These are phyloP conservation scores for Drosophila ananassae DNA, from an alignment of 1,140 invertebrate species.

Conservation along the genomic window DNA sequence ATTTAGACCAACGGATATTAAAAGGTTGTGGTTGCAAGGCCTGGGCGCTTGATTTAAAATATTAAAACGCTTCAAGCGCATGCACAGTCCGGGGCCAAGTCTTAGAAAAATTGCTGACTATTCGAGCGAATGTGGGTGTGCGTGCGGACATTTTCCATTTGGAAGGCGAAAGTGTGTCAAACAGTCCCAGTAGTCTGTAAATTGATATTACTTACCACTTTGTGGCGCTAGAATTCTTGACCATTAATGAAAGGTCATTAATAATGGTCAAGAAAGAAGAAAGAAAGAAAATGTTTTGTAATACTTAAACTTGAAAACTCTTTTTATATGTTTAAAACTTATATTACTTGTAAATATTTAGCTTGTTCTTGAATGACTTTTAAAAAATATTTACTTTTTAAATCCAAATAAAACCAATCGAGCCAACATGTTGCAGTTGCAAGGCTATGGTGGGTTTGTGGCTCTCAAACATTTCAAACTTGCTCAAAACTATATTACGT, in stretches of 20 bases:
- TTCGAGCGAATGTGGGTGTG: conserved; percentile 29
- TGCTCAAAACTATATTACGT: background rate
- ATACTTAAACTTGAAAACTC: no score
- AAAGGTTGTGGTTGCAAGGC: conserved; percentile 2
- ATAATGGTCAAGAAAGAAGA: no score
- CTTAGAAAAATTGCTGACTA: conserved; percentile 17
- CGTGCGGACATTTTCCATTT: conserved; percentile 30
- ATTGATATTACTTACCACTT: conserved; percentile 22
- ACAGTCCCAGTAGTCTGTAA: conserved; percentile 25
- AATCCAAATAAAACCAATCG: background rate
- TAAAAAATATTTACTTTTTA: background rate
- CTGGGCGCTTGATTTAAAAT: conserved; percentile 28
- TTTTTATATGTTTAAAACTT: background rate
- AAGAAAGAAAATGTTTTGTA: no score
- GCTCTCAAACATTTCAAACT: background rate
- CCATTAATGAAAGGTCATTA: background rate
- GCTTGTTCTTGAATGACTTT: no score
- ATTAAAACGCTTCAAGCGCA: conserved; percentile 29
- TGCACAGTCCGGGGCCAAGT: conserved; percentile 1
- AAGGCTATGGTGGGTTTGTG: background rate
- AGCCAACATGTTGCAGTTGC: background rate
- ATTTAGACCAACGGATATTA: conserved; percentile 5
- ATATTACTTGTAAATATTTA: no score
- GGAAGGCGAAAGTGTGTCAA: conserved; percentile 31
- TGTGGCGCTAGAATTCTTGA: background rate